These are phyloP conservation scores for Staurois parvus DNA, from an alignment of 2,797 vertebrate species.

Conservation along the genomic window DNA sequence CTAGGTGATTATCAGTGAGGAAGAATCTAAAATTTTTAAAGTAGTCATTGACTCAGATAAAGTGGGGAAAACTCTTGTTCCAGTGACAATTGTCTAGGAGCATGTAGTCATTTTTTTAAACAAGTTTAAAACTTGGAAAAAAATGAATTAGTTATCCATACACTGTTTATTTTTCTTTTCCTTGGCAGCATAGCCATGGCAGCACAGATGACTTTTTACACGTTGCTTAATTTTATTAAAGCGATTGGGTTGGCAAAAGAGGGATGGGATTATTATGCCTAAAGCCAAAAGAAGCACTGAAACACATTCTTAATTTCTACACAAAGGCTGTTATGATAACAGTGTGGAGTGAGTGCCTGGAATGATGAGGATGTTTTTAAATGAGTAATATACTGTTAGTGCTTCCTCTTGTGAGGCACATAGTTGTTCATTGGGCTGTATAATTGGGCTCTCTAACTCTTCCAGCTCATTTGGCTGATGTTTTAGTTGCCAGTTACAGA, in stretches of 20 bases:
- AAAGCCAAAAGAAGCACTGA: conserved; percentile 62
- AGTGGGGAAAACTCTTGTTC: no score
- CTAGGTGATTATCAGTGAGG: no score
- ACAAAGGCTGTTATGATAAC: conserved; percentile 74
- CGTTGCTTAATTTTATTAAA: conserved; percentile 51
- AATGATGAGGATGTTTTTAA: conserved; percentile 77
- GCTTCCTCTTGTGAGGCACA: conserved; percentile 74
- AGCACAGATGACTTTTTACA: conserved; percentile 30
- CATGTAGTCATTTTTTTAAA: no score
- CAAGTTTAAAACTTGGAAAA: not conserved
- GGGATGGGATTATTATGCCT: conserved; percentile 34
- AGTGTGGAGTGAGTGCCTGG: conserved; percentile 73
- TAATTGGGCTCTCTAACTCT: conserved; percentile 79
- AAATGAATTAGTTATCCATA: not conserved
- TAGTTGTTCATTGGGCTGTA: conserved; percentile 75
- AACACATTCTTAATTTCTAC: conserved; percentile 76
- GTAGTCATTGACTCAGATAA: no score
- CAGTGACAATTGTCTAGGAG: no score
- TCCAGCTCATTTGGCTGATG: conserved; percentile 78
- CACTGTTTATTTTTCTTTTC: conserved; percentile 6
- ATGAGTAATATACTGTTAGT: conserved; percentile 72
- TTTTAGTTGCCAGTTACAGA: conserved; percentile 54
- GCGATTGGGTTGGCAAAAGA: conserved; percentile 36
- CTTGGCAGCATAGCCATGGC: conserved; percentile 7
- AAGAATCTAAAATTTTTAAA: no score